Evolutionary conservation across 1,140 invertebrate genomes (phyloP).

Genomic region (Drosophila melanogaster): DNA sequence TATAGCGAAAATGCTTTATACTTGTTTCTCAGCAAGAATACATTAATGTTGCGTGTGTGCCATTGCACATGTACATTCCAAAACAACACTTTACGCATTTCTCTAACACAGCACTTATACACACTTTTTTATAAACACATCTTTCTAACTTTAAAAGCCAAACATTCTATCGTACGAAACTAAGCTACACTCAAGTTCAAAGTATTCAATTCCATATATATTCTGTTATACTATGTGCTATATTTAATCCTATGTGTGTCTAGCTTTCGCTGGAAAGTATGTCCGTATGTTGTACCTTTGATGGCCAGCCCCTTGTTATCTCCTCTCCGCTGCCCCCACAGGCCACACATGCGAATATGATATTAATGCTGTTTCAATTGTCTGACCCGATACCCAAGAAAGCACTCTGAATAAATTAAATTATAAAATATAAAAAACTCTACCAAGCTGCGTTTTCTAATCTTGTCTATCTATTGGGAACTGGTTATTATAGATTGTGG

Average conservation of each 20-base stretch:
- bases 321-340: slow-evolving; percentile 7
- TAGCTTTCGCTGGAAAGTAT: slow-evolving; percentile 35
- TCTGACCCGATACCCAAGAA: slow-evolving; percentile 42
- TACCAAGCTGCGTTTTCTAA: slow-evolving; percentile 20
- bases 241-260: slow-evolving; percentile 39
- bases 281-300: slow-evolving; percentile 60
- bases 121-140: slow-evolving; percentile 10
- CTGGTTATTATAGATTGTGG: slow-evolving; percentile 8
- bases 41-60: slow-evolving; percentile 37
- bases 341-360: slow-evolving; percentile 52
- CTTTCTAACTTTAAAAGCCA: slow-evolving; percentile 22
- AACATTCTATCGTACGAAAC: slow-evolving; percentile 42
- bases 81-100: slow-evolving; percentile 42
- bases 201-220: slow-evolving; percentile 63
- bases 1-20: slow-evolving; percentile 12
- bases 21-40: slow-evolving; percentile 13
- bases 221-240: slow-evolving; percentile 20
- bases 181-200: slow-evolving; percentile 57
- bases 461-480: neutral
- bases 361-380: slow-evolving; percentile 71
- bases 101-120: slow-evolving; percentile 22
- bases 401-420: slow-evolving; percentile 76
- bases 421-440: slow-evolving; percentile 63
- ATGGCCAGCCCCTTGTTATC: slow-evolving; percentile 28
- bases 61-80: slow-evolving; percentile 47